Percentiles rank a stretch among this genome's conserved stretches.
phyloP scores from a whole-genome alignment of 92 coral and sea anemone genomes.

The Bergia puertoricense region DNA sequence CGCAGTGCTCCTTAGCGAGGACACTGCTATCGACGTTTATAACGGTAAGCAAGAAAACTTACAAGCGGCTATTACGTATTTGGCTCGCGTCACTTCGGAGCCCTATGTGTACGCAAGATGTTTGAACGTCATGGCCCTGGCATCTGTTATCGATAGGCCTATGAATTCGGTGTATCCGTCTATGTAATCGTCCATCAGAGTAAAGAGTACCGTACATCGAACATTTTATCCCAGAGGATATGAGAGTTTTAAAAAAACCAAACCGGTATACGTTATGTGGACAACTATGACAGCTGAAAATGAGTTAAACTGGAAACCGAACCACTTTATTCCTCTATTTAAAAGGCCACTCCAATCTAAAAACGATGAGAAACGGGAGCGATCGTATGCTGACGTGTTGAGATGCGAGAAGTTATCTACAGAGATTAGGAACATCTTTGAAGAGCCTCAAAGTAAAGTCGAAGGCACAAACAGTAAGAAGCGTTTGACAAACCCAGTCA shows the following conservation, averaged over 20 bases:
- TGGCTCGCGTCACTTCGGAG: neutral
- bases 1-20: neutral
- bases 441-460: too few species aligned
- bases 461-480: too few species aligned
- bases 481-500: too few species aligned
- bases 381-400: too few species aligned
- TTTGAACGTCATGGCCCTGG: neutral
- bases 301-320: neutral
- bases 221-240: neutral
- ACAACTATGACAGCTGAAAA: neutral
- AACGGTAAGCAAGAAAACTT: neutral
- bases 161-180: neutral
- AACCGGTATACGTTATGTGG: neutral
- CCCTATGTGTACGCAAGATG: neutral
- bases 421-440: too few species aligned
- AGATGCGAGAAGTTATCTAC: too few species aligned
- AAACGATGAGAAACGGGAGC: too few species aligned
- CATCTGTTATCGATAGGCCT: neutral
- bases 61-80: neutral
- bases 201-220: neutral
- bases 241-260: neutral
- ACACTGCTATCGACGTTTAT: neutral
- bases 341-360: too few species aligned
- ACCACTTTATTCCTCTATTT: slow-evolving; percentile 3
- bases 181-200: neutral